Base-by-base conservation (phyloP, 2,888 invertebrate species). In the Oxytorus armatus region DNA sequence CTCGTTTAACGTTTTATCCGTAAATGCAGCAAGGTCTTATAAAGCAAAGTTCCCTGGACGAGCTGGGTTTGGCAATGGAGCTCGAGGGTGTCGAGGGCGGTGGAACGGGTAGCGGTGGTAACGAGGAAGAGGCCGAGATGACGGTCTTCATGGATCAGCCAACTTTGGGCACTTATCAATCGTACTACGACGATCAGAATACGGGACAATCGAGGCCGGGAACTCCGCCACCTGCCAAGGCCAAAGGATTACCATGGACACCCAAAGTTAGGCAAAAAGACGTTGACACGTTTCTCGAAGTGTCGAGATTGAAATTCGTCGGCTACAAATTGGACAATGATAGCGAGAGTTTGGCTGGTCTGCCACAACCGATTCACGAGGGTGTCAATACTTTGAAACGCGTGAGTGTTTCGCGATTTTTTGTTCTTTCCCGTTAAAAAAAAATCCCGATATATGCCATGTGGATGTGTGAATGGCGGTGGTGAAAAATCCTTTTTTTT, bases 311-410 rank as follows among this genome's bases (percentile, higher is more conserved):
- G 81, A 99, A 99, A 93, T 99, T 99, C 93, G 97, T 99, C 81
- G 98, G 99, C 0, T 99, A 98, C 91, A 96, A 96, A 70, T 94
- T 99, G 59, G 96, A 95, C 82, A 96, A 96, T 25, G 98, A 99
- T 90, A 94, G 96, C 74, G 95, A 95, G 79, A 98, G 98, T 68
- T 93, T 98, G 83, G 98, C 98, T 72, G 99, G 99, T 0, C 93
- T 99, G 74, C 99, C 99, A 0, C 96, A 97, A 87, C 99, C 99
- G 0, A 99, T 99, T 88, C 98, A 98, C 90, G 98, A 99, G 92
- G 98, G 99, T 33, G 96, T 99, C 36, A 96, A 96, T 88, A 97
- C 98, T 74, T 93, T 99, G 44, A 96, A 96, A 92, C 94, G 94
- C 92, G 95, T 95, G 89, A 87, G 86, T 85, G 70, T 25, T 57